phyloP scores from a whole-genome alignment of 2,797 vertebrate genomes.

The Fringilla coelebs region DNA sequence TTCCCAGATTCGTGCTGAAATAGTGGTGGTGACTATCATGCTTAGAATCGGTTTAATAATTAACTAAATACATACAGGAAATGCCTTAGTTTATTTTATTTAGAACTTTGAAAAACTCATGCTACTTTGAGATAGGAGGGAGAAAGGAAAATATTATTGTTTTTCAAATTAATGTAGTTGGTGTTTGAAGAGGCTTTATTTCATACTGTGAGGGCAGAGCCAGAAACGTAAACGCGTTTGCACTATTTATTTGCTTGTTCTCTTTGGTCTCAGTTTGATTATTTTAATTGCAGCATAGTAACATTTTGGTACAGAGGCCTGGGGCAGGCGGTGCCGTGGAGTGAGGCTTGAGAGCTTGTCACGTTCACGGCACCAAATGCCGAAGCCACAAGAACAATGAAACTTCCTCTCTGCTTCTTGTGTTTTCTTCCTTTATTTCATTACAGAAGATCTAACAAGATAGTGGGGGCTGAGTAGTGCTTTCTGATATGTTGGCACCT shows the following conservation, averaged over 20 bases:
- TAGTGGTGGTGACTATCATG: neutral
- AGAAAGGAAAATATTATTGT: constrained; percentile 48
- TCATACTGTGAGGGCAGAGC: constrained; percentile 15
- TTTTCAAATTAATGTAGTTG: constrained; percentile 19
- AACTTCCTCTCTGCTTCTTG: constrained; percentile 45
- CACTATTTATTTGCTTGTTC: constrained; percentile 45
- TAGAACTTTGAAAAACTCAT: constrained; percentile 22
- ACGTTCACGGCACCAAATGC: neutral
- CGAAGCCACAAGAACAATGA: constrained; percentile 35
- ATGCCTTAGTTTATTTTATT: constrained; percentile 49
- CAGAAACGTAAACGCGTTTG: neutral
- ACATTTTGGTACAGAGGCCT: neutral
- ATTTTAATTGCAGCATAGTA: constrained; percentile 7
- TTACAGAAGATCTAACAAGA: constrained; percentile 17
- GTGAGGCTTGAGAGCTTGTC: neutral
- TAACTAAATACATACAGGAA: constrained; percentile 46
- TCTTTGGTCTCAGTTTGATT: neutral
- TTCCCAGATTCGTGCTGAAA: neutral
- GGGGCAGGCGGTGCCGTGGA: neutral
- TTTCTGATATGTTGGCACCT: neutral
- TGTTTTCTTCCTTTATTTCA: constrained; percentile 47
- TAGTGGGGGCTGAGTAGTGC: neutral
- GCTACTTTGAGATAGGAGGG: constrained; percentile 46
- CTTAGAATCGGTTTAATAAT: constrained; percentile 39
- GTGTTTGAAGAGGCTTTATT: constrained; percentile 38